These are phyloP conservation scores for Acropora yongei DNA, from an alignment of 64 coral and sea anemone species.

Conservation along the genomic window DNA sequence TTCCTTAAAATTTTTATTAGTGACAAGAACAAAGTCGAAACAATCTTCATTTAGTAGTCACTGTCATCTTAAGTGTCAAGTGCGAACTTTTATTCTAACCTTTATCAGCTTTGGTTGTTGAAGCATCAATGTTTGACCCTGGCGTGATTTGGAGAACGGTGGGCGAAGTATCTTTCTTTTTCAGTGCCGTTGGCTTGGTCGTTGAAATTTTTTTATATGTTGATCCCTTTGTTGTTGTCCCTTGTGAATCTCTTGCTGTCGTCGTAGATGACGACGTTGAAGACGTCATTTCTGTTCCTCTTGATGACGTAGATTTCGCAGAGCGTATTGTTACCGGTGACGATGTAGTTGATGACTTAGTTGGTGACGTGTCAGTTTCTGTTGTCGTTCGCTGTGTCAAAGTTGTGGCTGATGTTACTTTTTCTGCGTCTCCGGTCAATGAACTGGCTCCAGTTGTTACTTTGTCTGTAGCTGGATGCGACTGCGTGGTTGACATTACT, in stretches of 20 bases:
- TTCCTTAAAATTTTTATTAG: too few species aligned
- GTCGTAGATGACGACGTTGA: background rate
- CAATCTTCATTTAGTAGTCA: too few species aligned
- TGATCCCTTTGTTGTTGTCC: background rate
- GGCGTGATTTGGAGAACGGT: background rate
- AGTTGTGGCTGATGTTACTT: too few species aligned
- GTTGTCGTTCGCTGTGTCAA: background rate
- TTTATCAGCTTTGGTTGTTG: conserved; percentile 11
- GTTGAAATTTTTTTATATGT: background rate
- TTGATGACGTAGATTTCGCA: background rate
- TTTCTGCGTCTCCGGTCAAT: too few species aligned
- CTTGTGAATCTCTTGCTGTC: background rate
- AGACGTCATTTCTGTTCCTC: background rate
- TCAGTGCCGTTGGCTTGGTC: background rate
- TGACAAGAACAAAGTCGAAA: too few species aligned
- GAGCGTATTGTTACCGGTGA: background rate
- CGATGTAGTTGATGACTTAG: background rate
- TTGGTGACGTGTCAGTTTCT: background rate
- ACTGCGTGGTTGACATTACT: too few species aligned
- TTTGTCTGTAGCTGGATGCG: too few species aligned
- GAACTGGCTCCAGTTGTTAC: too few species aligned
- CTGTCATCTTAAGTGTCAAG: background rate
- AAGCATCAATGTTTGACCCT: conserved; percentile 4
- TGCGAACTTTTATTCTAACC: background rate
- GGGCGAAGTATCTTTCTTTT: background rate